Base-by-base conservation (phyloP, 2,888 invertebrate species). In the Thelaira solivaga region DNA sequence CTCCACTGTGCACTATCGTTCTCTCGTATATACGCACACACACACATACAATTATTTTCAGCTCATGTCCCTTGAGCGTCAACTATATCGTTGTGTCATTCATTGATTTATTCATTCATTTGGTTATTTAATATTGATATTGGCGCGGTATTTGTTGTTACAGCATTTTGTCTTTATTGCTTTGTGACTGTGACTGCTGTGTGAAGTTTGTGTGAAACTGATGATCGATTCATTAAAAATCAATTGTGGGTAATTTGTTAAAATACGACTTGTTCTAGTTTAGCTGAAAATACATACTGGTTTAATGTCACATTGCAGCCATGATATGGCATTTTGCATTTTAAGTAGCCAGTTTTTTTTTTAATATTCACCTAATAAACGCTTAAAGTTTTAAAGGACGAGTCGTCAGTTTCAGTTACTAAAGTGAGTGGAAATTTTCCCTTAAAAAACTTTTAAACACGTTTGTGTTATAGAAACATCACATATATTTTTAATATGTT, bases 151-250 rank as follows among this genome's bases (percentile, higher is more conserved):
- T 16, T 26, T 18, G 26, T 62, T 62, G 43, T 34, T 51, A 20
- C 16, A 13, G 10, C n/a, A 10, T 26, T 51, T 13, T 34, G 24
- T 10, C 13, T 10, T 1, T 11, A 13, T 57, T 10, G 29, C 26
- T 39, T 7, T 16, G 11, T 47, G n/a, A n/a, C n/a, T n/a, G 13
- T 36, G 29, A 18, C 11, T 55, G 18, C 13, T 10, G 47, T 29
- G 29, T 29, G 10, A 11, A 49, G 22, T 41, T 61, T 47, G 49
- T n/a, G n/a, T 41, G 8, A 18, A 26, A 18, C 24, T 29, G 22
- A 31, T 51, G 51, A 51, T 24, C 31, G 39, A 53, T 53, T 51
- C 31, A 71, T 61, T 71, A 71, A 71, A 71, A 34, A 51, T 43
- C 61, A 43, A 53, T 61, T 43, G 13, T n/a, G 31, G n/a, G 10